These are phyloP conservation scores for Oplegnathus fasciatus DNA, from an alignment of 2,113 vertebrate species.

Conservation along the genomic window DNA sequence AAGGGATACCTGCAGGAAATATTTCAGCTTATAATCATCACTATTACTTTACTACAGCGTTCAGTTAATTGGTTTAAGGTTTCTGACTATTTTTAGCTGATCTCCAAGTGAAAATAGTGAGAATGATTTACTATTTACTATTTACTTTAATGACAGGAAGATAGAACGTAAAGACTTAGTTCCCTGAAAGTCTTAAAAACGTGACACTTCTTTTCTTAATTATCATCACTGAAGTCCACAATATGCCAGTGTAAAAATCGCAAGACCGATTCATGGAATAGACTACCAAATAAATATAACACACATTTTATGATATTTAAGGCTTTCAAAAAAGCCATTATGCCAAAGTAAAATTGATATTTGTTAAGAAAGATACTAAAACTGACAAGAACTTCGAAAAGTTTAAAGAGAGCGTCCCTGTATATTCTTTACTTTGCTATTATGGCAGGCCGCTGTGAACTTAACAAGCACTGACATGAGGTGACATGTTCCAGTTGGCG, in stretches of 20 bases:
- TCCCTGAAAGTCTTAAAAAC: background rate
- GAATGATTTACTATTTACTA: background rate
- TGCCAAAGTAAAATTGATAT: background rate
- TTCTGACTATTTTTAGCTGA: background rate
- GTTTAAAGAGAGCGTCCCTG: background rate
- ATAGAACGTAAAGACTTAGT: background rate
- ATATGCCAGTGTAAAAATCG: too few species aligned
- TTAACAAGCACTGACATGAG: conserved; percentile 43
- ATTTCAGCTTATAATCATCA: background rate
- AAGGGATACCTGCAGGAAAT: background rate
- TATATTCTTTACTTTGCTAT: background rate
- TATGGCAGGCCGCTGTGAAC: conserved; percentile 5
- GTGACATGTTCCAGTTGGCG: conserved; percentile 67
- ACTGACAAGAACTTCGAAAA: conserved; percentile 7
- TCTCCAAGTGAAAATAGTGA: background rate
- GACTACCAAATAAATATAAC: background rate
- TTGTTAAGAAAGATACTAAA: background rate
- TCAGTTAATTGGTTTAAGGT: background rate
- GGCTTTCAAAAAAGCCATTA: background rate
- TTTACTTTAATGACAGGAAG: background rate
- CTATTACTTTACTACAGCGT: background rate
- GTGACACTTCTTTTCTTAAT: background rate
- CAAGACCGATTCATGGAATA: too few species aligned
- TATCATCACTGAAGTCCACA: background rate
- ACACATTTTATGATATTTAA: background rate